These are phyloP conservation scores for Hexactinellida sp. DNA, from an alignment of 37 sponge, comb jelly and placozoan genomes.

Conservation along the genomic window DNA sequence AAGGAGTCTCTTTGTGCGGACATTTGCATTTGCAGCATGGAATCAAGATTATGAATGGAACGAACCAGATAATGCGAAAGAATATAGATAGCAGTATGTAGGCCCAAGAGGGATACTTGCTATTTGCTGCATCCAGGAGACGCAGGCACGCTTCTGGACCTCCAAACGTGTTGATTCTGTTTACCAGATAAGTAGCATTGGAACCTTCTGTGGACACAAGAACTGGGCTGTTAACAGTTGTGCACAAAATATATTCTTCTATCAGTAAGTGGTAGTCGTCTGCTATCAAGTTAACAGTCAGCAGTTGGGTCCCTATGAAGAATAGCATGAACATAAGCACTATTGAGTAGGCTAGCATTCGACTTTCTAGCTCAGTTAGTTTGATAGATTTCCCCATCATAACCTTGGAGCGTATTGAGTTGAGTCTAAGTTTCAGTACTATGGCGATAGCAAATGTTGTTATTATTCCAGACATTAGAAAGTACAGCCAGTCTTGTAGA, in stretches of 20 bases:
- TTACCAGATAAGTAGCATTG: neutral
- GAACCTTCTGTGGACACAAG: neutral
- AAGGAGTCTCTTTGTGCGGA: neutral
- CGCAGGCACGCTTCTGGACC: neutral
- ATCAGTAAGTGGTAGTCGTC: neutral
- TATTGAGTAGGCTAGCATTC: neutral
- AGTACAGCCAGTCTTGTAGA: neutral
- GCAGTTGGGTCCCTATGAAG: neutral
- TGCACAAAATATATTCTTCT: slow-evolving; percentile 1
- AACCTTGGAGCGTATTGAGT: neutral
- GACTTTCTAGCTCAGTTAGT: neutral
- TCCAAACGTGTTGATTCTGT: neutral
- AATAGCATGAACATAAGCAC: neutral
- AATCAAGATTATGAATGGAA: neutral
- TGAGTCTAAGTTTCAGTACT: neutral
- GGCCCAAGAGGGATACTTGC: neutral
- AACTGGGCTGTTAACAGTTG: neutral
- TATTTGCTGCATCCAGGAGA: neutral
- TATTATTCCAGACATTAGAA: neutral
- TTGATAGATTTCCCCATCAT: neutral
- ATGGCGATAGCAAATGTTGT: neutral
- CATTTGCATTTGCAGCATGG: neutral
- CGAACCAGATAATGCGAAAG: neutral
- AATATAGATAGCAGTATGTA: neutral
- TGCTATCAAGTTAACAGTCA: neutral